phyloP scores from a whole-genome alignment of 1,140 invertebrate genomes.

The Drosophila takahashii region DNA sequence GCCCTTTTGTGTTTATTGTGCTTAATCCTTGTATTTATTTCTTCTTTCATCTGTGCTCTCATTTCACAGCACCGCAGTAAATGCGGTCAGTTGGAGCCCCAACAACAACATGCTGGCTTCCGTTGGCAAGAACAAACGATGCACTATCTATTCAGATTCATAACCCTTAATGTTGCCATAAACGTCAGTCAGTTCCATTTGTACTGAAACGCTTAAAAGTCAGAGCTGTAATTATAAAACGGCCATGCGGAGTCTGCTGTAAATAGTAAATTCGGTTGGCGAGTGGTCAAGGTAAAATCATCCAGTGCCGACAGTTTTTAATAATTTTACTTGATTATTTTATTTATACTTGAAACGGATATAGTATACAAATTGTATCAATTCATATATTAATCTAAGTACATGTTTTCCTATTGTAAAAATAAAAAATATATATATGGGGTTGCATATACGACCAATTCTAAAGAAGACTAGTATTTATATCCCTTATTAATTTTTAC shows the following conservation, averaged over 20 bases:
- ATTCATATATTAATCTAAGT: constrained; percentile 42
- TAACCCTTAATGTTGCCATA: constrained; percentile 62
- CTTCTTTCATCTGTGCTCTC: constrained; percentile 7
- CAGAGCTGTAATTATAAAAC: constrained; percentile 19
- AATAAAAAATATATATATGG: constrained; percentile 27
- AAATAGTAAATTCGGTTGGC: constrained; percentile 33
- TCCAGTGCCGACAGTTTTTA: constrained; percentile 32
- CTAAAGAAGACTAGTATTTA: background rate
- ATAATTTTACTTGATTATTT: constrained; percentile 42
- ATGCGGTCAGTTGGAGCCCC: constrained; percentile 96
- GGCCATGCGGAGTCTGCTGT: constrained; percentile 46
- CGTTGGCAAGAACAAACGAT: constrained; percentile 94
- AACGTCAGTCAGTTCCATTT: constrained; percentile 29
- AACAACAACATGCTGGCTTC: constrained; percentile 93
- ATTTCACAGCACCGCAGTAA: constrained; percentile 90
- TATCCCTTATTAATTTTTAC: background rate
- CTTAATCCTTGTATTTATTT: background rate
- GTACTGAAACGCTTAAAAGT: constrained; percentile 37
- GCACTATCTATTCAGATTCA: constrained; percentile 93
- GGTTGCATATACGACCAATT: constrained; percentile 18
- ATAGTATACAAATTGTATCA: constrained; percentile 51
- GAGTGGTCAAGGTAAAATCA: constrained; percentile 14
- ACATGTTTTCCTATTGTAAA: constrained; percentile 44
- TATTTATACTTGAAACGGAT: constrained; percentile 41
- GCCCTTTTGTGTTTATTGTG: background rate